These are phyloP conservation scores for Mugil cephalus DNA, from an alignment of 2,113 vertebrate species.

Conservation along the genomic window DNA sequence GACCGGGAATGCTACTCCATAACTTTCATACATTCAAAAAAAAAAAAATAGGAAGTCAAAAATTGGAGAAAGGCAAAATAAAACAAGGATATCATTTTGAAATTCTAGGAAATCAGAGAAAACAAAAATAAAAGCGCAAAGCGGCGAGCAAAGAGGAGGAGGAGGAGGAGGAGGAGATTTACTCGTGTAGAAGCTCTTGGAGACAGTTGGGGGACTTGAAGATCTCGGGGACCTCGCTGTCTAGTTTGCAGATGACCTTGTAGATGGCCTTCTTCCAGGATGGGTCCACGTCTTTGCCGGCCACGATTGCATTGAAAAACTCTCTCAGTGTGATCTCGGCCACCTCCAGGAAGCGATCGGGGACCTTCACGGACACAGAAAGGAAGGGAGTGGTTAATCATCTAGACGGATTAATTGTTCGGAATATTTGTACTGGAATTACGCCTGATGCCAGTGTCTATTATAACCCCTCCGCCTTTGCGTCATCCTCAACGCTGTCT, in stretches of 20 bases:
- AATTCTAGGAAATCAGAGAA: conserved; percentile 77
- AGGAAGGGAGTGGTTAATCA: conserved; percentile 78
- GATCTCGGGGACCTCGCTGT: conserved; percentile 98
- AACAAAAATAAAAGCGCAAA: conserved; percentile 78
- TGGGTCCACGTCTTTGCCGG: conserved; percentile 98
- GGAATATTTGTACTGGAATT: neutral
- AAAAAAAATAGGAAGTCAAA: conserved; percentile 53
- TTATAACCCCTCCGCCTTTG: neutral
- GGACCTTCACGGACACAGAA: conserved; percentile 90
- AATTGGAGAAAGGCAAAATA: conserved; percentile 28
- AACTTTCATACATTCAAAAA: conserved; percentile 81
- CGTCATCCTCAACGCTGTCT: neutral
- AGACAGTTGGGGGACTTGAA: conserved; percentile 99
- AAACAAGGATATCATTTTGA: conserved; percentile 48
- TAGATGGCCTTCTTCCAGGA: conserved; percentile 99
- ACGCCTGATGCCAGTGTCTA: neutral
- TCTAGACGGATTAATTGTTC: neutral
- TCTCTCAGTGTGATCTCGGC: conserved; percentile 98
- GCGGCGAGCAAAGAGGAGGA: conserved; percentile 63
- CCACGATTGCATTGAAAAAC: conserved; percentile 99
- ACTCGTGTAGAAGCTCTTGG: conserved; percentile 99
- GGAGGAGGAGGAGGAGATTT: conserved; percentile 78
- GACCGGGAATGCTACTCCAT: conserved; percentile 84
- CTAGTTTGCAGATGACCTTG: conserved; percentile 99
- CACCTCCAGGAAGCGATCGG: conserved; percentile 98